A percentile compares a stretch with the other conserved stretches of the same genome.
Conservation (phyloP, 2,888 invertebrate genomes). For the Philereme transversata region DNA sequence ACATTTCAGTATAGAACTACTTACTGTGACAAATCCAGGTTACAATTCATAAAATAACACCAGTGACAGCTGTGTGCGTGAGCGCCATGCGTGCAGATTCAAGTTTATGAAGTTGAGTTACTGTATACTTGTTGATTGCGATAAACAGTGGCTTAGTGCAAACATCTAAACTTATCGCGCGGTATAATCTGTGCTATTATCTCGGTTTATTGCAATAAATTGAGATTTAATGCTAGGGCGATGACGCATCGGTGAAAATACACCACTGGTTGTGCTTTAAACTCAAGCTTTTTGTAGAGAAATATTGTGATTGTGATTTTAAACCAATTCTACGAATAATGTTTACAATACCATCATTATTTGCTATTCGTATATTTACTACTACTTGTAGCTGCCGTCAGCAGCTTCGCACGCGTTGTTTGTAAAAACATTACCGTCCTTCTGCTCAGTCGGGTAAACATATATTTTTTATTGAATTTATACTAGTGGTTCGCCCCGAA, state of each 20-base stretch:
- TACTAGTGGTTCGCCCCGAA: no score
- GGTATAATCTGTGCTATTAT: constrained; percentile 37
- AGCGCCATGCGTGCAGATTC: constrained; percentile 4
- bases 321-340: no score
- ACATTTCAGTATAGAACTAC: neutral
- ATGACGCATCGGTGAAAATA: constrained; percentile 11
- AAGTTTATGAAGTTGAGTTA: constrained; percentile 16
- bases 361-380: no score
- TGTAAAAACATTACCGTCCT: no score
- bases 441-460: no score
- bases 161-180: constrained; percentile 39
- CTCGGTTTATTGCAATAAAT: constrained; percentile 52
- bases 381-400: no score
- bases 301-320: no score
- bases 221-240: constrained; percentile 48
- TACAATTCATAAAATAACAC: no score
- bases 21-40: no score
- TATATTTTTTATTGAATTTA: no score
- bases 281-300: neutral
- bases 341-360: no score
- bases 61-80: constrained; percentile 4
- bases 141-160: constrained; percentile 34
- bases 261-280: neutral
- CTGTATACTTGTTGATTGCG: constrained; percentile 20
- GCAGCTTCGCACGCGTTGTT: no score